A percentile compares a stretch with the other conserved stretches of the same genome.
These are phyloP conservation scores for human DNA, from an alignment of 2,113 vertebrate species.

Conservation along the genomic window DNA sequence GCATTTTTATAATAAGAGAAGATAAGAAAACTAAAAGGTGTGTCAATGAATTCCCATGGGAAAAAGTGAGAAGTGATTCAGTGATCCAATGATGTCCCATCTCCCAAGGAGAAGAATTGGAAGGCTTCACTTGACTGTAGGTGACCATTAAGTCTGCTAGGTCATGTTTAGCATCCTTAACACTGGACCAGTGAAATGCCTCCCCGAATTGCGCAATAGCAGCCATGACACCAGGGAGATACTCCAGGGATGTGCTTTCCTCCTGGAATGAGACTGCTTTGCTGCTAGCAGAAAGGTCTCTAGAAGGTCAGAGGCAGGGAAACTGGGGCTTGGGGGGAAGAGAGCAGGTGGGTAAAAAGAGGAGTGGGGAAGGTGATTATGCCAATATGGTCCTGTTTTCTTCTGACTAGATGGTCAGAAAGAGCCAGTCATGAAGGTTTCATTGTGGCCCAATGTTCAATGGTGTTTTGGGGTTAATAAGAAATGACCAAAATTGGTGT, in stretches of 20 bases:
- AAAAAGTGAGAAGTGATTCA: neutral
- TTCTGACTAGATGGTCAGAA: neutral
- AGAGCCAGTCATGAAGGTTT: neutral
- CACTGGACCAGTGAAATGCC: neutral
- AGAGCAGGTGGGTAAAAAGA: fast-evolving
- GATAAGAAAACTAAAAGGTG: neutral
- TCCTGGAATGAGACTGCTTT: neutral
- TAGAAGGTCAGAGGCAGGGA: neutral
- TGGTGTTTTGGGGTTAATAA: neutral
- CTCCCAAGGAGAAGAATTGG: neutral
- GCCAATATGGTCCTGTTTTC: neutral
- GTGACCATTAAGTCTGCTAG: neutral
- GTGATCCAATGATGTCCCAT: too few species aligned
- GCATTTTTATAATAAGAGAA: neutral
- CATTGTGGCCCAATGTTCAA: neutral
- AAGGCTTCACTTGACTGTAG: neutral
- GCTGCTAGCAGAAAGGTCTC: neutral
- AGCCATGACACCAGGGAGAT: neutral
- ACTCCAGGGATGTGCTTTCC: neutral
- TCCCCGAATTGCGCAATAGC: neutral
- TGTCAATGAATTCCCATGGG: neutral
- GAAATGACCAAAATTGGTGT: neutral
- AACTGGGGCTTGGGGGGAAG: neutral
- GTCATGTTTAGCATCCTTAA: neutral
- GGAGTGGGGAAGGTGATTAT: too few species aligned